Conservation (phyloP, 2,888 invertebrate genomes). For the Marasmarcha lunaedactyla region DNA sequence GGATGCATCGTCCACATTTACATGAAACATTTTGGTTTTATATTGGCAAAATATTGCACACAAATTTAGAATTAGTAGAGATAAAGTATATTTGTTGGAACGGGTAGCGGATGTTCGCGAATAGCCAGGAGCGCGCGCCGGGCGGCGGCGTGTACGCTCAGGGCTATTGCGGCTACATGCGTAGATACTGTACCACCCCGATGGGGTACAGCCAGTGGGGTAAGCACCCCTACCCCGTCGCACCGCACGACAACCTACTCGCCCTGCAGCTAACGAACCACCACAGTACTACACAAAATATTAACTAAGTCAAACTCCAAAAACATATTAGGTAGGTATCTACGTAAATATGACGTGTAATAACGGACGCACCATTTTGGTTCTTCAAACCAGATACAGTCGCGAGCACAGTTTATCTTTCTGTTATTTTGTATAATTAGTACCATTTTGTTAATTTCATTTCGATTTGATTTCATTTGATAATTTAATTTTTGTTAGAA, state of each 20-base stretch:
- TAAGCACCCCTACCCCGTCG: background rate
- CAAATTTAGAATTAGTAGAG: background rate
- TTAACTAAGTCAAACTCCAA: no score
- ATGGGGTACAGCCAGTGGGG: background rate
- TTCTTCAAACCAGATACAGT: no score
- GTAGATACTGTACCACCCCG: constrained; percentile 1
- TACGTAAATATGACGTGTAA: no score
- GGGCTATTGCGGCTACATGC: constrained; percentile 24
- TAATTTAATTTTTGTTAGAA: no score
- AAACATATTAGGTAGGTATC: no score
- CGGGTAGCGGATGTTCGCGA: constrained; percentile 28
- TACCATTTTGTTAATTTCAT: no score
- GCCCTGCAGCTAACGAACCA: background rate
- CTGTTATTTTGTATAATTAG: no score
- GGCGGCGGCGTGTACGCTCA: constrained; percentile 46
- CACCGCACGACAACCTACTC: background rate
- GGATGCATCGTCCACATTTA: background rate
- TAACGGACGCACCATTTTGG: no score
- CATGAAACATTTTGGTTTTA: no score
- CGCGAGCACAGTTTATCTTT: no score
- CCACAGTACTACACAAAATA: background rate
- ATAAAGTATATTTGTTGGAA: constrained; percentile 1
- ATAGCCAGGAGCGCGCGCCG: constrained; percentile 33
- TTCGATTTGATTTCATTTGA: no score
- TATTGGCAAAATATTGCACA: constrained; percentile 3